Evolutionary conservation across 2,888 invertebrate species (phyloP), one percentile per base, ranked within the genome.

Genomic region (Emmelina monodactyla): DNA sequence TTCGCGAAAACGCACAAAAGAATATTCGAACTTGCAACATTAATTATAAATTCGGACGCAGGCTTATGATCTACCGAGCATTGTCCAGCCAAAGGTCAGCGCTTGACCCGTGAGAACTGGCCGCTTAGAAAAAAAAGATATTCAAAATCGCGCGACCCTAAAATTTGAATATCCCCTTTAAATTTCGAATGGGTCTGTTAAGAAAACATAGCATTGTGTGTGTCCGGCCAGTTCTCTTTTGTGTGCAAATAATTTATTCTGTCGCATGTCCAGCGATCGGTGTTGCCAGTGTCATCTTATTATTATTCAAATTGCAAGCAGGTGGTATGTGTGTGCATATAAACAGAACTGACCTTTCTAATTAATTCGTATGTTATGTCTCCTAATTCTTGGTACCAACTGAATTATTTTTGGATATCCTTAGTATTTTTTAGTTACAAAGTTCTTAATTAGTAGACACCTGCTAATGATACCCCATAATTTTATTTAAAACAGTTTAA

Each of bases 21-120:
- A 44, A 37, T 28, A 32, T 46, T 56, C 58, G 54, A 54, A 61
- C 51, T 51, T 44, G 49, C 54, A 55, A 59, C 73, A 78, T 79
- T 76, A 79, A 78, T 79, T 79, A 79, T 73, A 70, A 76, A 70
- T 72, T 65, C 65, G 58, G 49, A 60, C 65, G 62, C 60, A 52
- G 52, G 44, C 55, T 56, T 57, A 61, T 62, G 61, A 67, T 64
- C 59, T 59, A 58, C 58, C 52, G 53, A 39, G 50, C 43, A 62
- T 69, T 70, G 70, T 72, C 62, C 64, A 42, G 47, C n/a, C 49
- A 64, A 56, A 75, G 78, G 78, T 78, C 78, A 73, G 47, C 55
- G 65, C 62, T 72, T 72, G 72, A 76, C 76, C 73, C 79, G 78
- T 78, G 79, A 78, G 79, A 78, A 79, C 65, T 57, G 60, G 51